Base-by-base conservation (phyloP, 1,140 invertebrate species). In the Pseudomyrmex gracilis region DNA sequence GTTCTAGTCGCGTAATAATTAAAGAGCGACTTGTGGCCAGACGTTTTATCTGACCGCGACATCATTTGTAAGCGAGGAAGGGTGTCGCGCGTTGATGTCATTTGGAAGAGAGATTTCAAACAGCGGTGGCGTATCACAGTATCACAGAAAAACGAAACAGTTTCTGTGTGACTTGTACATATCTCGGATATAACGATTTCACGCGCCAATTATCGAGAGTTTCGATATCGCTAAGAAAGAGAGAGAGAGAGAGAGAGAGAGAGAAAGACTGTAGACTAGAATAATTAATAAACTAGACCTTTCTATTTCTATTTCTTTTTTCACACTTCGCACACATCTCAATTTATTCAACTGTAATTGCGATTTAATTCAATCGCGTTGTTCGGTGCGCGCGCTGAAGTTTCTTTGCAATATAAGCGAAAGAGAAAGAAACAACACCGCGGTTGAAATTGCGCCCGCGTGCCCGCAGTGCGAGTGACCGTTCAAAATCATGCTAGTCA, bases 101-200 rank as follows among this genome's bases (percentile, higher is more conserved):
- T 20, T 78, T 86, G 80, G 68, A 78, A 86, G 83, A 73, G 83
- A 89, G 84, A 83, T 64, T 67, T 24, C 68, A 73, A 34, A 34
- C 45, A 13, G 49, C 34, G 64, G 60, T 34, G 73, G 45, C 80
- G 80, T 64, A 73, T 55, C 82, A 85, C 66, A 68, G 58, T 60
- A 22, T 60, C 55, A 12, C 63, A 87, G 82, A 87, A 90, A 91
- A 90, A 86, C 67, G 51, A 13, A 57, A 73, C 86, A 89, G 87
- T 90, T 88, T 89, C 67, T 76, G 82, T 83, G 74, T 86, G 90
- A 90, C 78, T 85, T 57, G 76, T 84, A 85, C 60, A 24, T 77
- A 55, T 80, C 67, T 71, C 87, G 63, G n/a, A n/a, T n/a, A n/a
- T n/a, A n/a, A n/a, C n/a, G n/a, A n/a, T n/a, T n/a, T n/a, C n/a